Conservation (phyloP, 1,140 invertebrate species). For the Heliconius nattereri region DNA sequence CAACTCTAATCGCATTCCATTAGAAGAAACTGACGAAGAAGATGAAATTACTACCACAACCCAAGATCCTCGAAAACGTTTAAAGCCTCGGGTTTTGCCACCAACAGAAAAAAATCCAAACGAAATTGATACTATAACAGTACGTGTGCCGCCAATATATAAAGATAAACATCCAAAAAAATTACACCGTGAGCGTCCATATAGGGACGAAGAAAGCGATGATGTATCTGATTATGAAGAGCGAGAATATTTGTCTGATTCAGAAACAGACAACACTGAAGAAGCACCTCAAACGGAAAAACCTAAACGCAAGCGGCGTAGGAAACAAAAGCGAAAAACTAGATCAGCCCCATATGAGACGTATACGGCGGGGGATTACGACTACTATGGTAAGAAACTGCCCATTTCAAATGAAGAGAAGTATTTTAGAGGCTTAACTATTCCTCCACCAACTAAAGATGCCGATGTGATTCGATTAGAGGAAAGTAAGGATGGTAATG, state of each 20-base stretch:
- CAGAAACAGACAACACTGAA: conserved; percentile 55
- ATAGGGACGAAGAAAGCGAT: conserved; percentile 53
- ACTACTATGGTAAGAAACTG: conserved; percentile 66
- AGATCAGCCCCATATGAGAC: conserved; percentile 45
- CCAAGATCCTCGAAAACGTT: conserved; percentile 64
- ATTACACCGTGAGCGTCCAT: conserved; percentile 57
- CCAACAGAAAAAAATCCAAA: conserved; percentile 77
- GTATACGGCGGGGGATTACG: conserved; percentile 63
- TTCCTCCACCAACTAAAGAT: conserved; percentile 58
- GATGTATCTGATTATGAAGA: conserved; percentile 37
- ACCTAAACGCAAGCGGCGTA: conserved; percentile 58
- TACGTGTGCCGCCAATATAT: conserved; percentile 76
- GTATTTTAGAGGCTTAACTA: conserved; percentile 51
- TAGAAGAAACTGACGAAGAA: conserved; percentile 53
- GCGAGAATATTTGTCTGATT: conserved; percentile 46
- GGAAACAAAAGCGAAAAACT: conserved; percentile 56
- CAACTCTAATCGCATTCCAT: conserved; percentile 50
- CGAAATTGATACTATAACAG: conserved; percentile 78
- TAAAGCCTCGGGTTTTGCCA: conserved; percentile 72
- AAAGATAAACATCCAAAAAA: conserved; percentile 74
- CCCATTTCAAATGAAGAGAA: conserved; percentile 64
- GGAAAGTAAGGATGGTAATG: conserved; percentile 43
- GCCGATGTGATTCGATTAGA: conserved; percentile 57
- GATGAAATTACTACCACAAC: conserved; percentile 74
- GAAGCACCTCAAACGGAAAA: conserved; percentile 45